phyloP scores from a whole-genome alignment of 2,888 invertebrate genomes.

The Idaea biselata region DNA sequence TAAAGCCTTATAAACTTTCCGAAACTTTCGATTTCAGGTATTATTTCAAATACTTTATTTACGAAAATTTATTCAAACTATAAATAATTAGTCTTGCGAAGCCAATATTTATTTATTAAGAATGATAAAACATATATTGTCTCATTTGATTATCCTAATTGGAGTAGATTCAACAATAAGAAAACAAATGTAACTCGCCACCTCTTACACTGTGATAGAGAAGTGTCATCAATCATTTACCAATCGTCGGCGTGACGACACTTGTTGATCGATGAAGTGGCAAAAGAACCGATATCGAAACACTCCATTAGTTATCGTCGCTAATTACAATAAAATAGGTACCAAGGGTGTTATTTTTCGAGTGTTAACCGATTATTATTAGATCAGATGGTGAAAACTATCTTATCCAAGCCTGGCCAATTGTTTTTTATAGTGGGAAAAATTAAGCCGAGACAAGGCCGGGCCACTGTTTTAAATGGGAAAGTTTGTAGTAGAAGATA shows the following conservation, averaged over 20 bases:
- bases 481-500: too few species aligned
- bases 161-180: not conserved
- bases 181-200: not conserved
- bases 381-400: too few species aligned
- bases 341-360: not conserved
- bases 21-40: too few species aligned
- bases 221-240: conserved; percentile 51
- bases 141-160: not conserved
- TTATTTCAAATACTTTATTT: too few species aligned
- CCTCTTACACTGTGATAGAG: not conserved
- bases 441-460: too few species aligned
- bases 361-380: not conserved
- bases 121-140: not conserved
- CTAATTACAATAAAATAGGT: conserved; percentile 37
- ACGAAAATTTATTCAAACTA: not conserved
- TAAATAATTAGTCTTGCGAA: not conserved
- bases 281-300: conserved; percentile 50
- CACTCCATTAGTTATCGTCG: conserved; percentile 47
- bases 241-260: conserved; percentile 42
- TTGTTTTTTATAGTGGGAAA: too few species aligned
- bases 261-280: conserved; percentile 56
- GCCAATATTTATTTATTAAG: too few species aligned
- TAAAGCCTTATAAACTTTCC: too few species aligned
- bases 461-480: too few species aligned
- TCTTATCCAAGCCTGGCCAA: too few species aligned